phyloP scores from a whole-genome alignment of 2,888 invertebrate species.

The Drosophila emarginata region DNA sequence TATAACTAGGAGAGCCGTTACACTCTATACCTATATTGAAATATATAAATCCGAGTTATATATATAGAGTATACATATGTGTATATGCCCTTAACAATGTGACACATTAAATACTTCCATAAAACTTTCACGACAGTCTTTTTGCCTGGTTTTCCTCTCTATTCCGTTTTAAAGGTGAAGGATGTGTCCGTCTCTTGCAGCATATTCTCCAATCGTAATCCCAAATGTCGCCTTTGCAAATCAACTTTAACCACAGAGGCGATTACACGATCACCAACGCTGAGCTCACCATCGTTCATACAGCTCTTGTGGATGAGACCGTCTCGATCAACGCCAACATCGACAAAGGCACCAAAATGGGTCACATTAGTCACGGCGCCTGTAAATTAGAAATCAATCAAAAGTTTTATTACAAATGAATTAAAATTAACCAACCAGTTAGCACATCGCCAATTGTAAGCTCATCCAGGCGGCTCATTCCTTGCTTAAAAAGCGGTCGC shows the following conservation, averaged over 20 bases:
- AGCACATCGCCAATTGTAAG: constrained; percentile 85
- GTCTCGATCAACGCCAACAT: constrained; percentile 89
- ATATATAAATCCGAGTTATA: constrained; percentile 30
- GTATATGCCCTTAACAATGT: constrained; percentile 38
- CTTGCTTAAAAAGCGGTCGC: constrained; percentile 89
- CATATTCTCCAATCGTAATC: constrained; percentile 83
- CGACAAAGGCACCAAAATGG: constrained; percentile 95
- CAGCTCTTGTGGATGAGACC: constrained; percentile 88
- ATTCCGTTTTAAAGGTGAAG: constrained; percentile 68
- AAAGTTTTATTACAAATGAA: background rate
- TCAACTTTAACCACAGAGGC: constrained; percentile 86
- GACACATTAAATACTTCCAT: constrained; percentile 63
- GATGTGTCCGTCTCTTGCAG: constrained; percentile 75
- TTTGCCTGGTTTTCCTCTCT: constrained; percentile 25
- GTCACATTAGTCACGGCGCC: constrained; percentile 94
- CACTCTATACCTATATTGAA: constrained; percentile 39
- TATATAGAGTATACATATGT: constrained; percentile 33
- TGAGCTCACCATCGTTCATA: constrained; percentile 84
- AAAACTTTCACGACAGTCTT: constrained; percentile 8
- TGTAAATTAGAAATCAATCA: constrained; percentile 63
- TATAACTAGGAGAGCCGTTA: constrained; percentile 42
- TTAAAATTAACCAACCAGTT: constrained; percentile 84
- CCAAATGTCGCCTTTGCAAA: constrained; percentile 84
- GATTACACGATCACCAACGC: constrained; percentile 87
- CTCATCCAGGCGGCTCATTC: constrained; percentile 87